phyloP scores from a whole-genome alignment of 1,140 invertebrate genomes.

The Aethina tumida region DNA sequence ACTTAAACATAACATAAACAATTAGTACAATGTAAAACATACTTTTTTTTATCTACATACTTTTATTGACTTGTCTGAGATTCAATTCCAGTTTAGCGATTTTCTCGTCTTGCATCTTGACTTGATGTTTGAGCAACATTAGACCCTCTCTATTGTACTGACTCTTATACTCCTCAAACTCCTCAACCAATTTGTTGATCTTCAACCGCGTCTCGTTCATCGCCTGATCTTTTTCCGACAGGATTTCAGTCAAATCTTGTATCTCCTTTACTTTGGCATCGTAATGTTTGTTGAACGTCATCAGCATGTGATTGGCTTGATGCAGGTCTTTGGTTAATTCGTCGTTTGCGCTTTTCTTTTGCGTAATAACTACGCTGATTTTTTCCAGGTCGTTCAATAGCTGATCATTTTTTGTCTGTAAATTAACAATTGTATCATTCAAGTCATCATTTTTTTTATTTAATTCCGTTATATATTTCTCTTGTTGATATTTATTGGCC shows the following conservation, averaged over 20 bases:
- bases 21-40: no score
- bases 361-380: conserved; percentile 23
- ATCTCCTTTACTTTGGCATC: conserved; percentile 24
- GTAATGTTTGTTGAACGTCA: conserved; percentile 28
- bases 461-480: conserved; percentile 15
- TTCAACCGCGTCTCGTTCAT: conserved; percentile 10
- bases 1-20: no score
- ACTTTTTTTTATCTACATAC: conserved; percentile 15
- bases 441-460: conserved; percentile 9
- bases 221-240: conserved; percentile 15
- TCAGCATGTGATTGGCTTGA: conserved; percentile 29
- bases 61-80: conserved; percentile 21
- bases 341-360: conserved; percentile 26
- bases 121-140: conserved; percentile 12
- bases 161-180: conserved; percentile 18
- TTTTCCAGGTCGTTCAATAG: conserved; percentile 26
- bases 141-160: conserved; percentile 17
- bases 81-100: conserved; percentile 19
- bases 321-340: conserved; percentile 30
- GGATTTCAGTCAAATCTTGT: conserved; percentile 12
- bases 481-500: conserved; percentile 10
- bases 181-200: conserved; percentile 11
- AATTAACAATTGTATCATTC: conserved; percentile 7
- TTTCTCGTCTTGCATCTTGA: conserved; percentile 10
- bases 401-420: conserved; percentile 17